phyloP scores from a whole-genome alignment of 2,113 vertebrate species.

The Lamprotornis superbus region DNA sequence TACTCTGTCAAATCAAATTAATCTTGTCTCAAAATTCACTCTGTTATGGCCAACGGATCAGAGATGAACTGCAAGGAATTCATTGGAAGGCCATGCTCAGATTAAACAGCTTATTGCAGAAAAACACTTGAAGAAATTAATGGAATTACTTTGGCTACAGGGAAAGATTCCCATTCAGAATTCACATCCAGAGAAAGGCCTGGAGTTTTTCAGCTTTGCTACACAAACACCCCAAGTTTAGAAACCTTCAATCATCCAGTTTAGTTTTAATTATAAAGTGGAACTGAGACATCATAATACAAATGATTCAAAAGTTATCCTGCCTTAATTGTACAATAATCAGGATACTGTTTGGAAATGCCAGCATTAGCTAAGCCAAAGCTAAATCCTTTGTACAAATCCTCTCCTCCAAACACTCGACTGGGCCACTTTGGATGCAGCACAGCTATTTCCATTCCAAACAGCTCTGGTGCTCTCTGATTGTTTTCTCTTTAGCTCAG shows the following conservation, averaged over 20 bases:
- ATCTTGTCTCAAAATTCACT: neutral
- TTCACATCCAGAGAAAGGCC: neutral
- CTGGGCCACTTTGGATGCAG: neutral
- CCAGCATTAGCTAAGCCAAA: neutral
- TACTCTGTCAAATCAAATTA: constrained; percentile 29
- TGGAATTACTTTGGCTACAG: neutral
- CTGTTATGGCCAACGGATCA: neutral
- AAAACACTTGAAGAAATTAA: constrained; percentile 3
- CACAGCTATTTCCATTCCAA: neutral
- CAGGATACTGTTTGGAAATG: neutral
- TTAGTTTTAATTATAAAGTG: neutral
- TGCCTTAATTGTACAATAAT: neutral
- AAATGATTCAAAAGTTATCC: neutral
- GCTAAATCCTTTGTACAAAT: constrained; percentile 32
- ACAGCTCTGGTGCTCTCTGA: neutral
- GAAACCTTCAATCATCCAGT: neutral
- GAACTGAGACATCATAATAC: neutral
- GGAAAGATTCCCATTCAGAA: neutral
- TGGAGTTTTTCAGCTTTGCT: neutral
- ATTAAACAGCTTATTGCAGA: neutral
- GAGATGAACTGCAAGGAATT: neutral
- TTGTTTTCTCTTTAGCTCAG: constrained; percentile 25
- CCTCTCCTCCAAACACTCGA: neutral
- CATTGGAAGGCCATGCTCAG: neutral
- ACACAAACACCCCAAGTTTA: neutral